A percentile compares a stretch with the other conserved stretches of the same genome.
These are phyloP conservation scores for Diplosoma virens DNA, from an alignment of 23 tunicate species.

Conservation along the genomic window DNA sequence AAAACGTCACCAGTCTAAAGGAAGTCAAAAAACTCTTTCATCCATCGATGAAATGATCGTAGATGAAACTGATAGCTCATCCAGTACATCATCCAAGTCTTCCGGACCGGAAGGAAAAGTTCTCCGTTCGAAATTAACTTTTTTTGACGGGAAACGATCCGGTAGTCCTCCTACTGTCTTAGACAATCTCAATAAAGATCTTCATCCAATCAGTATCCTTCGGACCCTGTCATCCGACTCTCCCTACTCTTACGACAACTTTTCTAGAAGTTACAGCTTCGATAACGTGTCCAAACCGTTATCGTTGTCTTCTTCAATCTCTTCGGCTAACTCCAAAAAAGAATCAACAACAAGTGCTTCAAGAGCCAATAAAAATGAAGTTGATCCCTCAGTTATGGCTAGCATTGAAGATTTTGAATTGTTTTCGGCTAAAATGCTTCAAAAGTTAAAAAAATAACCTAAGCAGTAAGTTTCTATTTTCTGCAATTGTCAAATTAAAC, in stretches of 20 bases:
- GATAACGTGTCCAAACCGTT: background rate
- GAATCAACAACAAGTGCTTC: background rate
- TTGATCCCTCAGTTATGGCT: slow-evolving; percentile 71
- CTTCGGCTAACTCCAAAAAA: background rate
- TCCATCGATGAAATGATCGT: slow-evolving; percentile 53
- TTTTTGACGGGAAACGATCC: background rate
- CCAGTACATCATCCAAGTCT: slow-evolving; percentile 63
- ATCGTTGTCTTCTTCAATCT: slow-evolving; percentile 14
- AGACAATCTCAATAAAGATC: slow-evolving; percentile 5
- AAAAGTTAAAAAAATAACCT: slow-evolving; percentile 39
- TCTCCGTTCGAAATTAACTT: slow-evolving; percentile 14
- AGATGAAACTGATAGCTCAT: slow-evolving; percentile 55
- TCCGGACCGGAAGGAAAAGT: background rate
- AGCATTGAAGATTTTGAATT: slow-evolving; percentile 71
- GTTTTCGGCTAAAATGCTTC: slow-evolving; percentile 23
- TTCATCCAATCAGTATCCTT: background rate
- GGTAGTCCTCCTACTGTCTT: background rate
- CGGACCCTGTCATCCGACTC: background rate
- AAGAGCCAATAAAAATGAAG: slow-evolving; percentile 11
- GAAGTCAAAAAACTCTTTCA: slow-evolving; percentile 36
- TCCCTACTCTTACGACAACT: background rate
- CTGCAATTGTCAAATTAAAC: no score
- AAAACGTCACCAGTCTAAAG: slow-evolving; percentile 24
- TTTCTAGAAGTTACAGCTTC: slow-evolving; percentile 12
- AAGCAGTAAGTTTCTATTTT: no score